phyloP scores from a whole-genome alignment of 2,888 invertebrate genomes.

The Dusona sp. region DNA sequence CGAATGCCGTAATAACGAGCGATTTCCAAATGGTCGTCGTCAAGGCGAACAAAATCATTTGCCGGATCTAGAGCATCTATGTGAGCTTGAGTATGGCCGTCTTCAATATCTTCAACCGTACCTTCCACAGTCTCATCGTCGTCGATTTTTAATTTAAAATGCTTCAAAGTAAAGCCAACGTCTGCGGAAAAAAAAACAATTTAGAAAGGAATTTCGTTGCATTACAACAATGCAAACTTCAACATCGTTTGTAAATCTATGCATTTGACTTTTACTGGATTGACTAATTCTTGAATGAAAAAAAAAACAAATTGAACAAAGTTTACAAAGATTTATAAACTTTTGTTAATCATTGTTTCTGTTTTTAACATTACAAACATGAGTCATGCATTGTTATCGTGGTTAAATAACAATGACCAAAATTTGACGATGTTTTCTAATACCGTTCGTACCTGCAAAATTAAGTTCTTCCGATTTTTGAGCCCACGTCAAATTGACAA shows the following conservation, averaged over 20 bases:
- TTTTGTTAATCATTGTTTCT: too few relatives aligned
- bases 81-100: conserved; percentile 82
- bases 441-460: conserved; percentile 86
- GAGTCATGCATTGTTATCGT: not conserved
- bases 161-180: conserved; percentile 80
- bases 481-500: conserved; percentile 86
- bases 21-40: conserved; percentile 85
- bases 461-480: conserved; percentile 86
- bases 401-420: not conserved
- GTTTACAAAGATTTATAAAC: too few relatives aligned
- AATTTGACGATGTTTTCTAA: not conserved
- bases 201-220: too few relatives aligned
- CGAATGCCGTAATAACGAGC: conserved; percentile 92
- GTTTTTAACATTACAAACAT: too few relatives aligned
- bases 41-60: conserved; percentile 88
- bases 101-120: conserved; percentile 76
- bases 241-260: too few relatives aligned
- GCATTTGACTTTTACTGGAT: too few relatives aligned
- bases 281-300: too few relatives aligned
- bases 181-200: conserved; percentile 61
- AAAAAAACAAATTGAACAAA: not conserved
- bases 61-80: conserved; percentile 85
- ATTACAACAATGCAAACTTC: too few relatives aligned
- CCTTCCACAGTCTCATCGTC: conserved; percentile 76
- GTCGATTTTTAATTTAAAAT: conserved; percentile 78